Base-by-base conservation (phyloP, 2,797 vertebrate genomes). In the Tragelaphus eurycerus region DNA sequence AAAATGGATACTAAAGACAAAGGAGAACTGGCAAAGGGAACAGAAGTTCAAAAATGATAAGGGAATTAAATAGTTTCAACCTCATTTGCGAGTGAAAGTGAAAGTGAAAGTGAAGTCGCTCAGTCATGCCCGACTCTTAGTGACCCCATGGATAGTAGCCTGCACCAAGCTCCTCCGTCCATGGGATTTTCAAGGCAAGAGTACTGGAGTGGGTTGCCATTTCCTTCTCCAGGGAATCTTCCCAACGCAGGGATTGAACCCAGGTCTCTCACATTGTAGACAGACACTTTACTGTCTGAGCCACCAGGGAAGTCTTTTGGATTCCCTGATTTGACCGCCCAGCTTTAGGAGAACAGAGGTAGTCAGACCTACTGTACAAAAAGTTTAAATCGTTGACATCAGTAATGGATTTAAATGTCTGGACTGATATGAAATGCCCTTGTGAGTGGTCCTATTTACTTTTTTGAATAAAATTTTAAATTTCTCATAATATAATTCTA, bases 401-500 rank as follows among this genome's bases (percentile, higher is more conserved):
- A 52, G 46, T 79, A 48, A 85, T 92, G 31, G 71, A 55, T 62
- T 89, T 23, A 46, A 76, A 52, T 79, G 15, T 89, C 29, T 89
- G 31, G 31, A 55, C 5, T 55, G 29, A 84, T 71, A 46, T 14
- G 34, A 86, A 87, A 62, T 81, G 27, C 12, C 21, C 14, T 90
- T 60, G 64, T 34, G 57, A 13, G 10, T 55, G 2, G 8, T 76
- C 31, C 76, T 83, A 54, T 25, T 89, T 87, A 67, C 15, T 95
- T 93, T 57, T 93, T 74, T 76, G 52, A 89, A 79, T 59, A 93
- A 88, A 92, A 74, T 16, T 93, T 97, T 11, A 84, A 86, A 86
- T 90, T 89, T 94, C 21, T 86, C 57, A 11, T 52, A 64, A 15
- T 57, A 59, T 48, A 86, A 60, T 78, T 87, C 71, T 60, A 89